phyloP scores from a whole-genome alignment of 2,113 vertebrate genomes.

The Corvus cornix region DNA sequence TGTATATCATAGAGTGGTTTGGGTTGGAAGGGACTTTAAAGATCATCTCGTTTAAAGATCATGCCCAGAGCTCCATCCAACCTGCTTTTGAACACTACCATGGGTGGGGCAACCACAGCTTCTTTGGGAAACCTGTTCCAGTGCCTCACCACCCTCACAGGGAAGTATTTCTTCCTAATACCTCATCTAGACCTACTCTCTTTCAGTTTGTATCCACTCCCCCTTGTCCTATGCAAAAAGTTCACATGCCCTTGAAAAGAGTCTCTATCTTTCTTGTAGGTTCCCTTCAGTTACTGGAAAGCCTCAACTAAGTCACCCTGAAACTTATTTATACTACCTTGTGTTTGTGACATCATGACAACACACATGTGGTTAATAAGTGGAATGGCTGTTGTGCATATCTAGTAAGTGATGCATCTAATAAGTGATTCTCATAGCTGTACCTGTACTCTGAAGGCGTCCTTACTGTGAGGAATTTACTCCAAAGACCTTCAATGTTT shows the following conservation, averaged over 20 bases:
- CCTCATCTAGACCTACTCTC: background rate
- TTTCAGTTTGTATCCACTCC: background rate
- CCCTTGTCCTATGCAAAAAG: background rate
- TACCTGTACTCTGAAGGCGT: background rate
- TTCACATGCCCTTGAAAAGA: background rate
- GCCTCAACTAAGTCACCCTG: background rate
- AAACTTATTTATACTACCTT: background rate
- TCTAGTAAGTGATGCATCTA: background rate
- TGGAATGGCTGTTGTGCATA: background rate
- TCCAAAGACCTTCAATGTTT: background rate
- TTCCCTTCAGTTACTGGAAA: background rate
- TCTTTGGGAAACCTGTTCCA: background rate
- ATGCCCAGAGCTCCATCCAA: background rate
- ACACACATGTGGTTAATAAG: too few relatives aligned
- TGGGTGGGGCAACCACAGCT: background rate
- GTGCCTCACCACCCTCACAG: background rate
- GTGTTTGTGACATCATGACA: background rate
- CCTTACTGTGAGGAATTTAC: background rate
- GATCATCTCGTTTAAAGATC: rapidly evolving
- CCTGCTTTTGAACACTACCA: background rate
- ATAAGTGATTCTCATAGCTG: background rate
- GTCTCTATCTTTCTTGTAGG: background rate
- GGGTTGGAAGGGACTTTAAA: background rate
- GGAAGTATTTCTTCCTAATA: background rate
- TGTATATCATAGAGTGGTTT: background rate